Evolutionary conservation across 92 coral and sea anemone genomes (phyloP).

Genomic region (Porites lobata): DNA sequence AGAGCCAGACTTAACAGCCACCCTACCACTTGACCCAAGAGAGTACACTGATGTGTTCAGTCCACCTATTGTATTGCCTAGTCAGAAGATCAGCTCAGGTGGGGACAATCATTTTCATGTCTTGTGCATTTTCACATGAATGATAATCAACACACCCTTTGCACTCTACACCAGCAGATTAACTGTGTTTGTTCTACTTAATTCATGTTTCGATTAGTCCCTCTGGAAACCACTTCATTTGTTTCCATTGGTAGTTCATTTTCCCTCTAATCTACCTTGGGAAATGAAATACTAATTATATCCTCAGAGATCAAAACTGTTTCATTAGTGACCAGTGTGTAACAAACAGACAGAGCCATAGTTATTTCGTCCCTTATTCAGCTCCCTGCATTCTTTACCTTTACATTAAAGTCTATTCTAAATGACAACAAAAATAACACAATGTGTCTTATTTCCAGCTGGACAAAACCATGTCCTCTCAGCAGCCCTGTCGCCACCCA

Average conservation of each 20-base stretch:
- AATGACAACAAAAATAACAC: neutral
- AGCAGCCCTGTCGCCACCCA: slow-evolving; percentile 75
- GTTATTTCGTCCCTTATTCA: neutral
- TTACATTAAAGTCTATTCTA: neutral
- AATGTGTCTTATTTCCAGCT: neutral
- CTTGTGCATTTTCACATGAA: too few species aligned
- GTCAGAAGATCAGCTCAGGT: slow-evolving; percentile 80
- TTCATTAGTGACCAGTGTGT: too few species aligned
- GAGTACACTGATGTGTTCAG: slow-evolving; percentile 88
- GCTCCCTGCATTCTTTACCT: neutral
- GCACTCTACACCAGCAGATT: too few species aligned
- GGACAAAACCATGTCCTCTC: slow-evolving; percentile 39
- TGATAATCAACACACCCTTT: too few species aligned
- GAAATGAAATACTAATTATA: too few species aligned
- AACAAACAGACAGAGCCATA: too few species aligned
- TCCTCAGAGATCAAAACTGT: too few species aligned
- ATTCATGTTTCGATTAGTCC: too few species aligned
- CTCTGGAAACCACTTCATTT: too few species aligned
- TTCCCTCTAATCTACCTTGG: too few species aligned
- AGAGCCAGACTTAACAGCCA: slow-evolving; percentile 97
- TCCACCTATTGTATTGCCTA: slow-evolving; percentile 90
- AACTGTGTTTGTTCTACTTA: too few species aligned
- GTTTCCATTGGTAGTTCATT: too few species aligned
- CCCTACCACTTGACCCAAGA: slow-evolving; percentile 90
- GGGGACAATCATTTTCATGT: neutral